Evolutionary conservation across 2,797 vertebrate genomes (phyloP).

Genomic region (Psittacula echo): DNA sequence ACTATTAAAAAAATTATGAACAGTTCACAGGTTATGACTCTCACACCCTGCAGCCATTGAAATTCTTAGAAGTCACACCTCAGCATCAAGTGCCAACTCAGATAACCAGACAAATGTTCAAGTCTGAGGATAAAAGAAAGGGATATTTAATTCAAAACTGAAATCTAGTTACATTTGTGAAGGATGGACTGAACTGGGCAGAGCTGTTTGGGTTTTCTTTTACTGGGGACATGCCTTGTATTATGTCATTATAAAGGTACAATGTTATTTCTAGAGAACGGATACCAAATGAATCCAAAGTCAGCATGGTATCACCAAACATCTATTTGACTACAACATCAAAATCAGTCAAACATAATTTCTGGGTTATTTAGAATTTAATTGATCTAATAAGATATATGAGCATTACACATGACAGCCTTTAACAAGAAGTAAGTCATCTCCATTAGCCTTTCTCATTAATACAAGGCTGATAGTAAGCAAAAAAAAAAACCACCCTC

Average conservation of each 20-base stretch:
- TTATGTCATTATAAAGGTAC: background rate
- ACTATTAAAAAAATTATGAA: slow-evolving; percentile 19
- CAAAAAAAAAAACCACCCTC: background rate
- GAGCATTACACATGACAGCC: background rate
- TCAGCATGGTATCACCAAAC: background rate
- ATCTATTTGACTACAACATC: background rate
- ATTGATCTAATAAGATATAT: background rate
- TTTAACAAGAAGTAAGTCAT: background rate
- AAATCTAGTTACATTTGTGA: background rate
- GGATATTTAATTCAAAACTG: background rate
- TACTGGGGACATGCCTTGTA: background rate
- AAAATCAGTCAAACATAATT: background rate
- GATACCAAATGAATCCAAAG: background rate
- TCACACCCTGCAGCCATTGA: background rate
- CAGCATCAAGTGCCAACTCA: background rate
- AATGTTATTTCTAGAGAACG: background rate
- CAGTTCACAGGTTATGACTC: slow-evolving; percentile 18
- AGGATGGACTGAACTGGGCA: background rate
- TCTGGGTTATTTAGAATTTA: background rate
- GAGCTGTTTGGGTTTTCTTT: background rate
- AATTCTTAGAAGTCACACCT: background rate
- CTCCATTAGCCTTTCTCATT: background rate
- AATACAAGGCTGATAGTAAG: background rate
- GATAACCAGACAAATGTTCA: background rate
- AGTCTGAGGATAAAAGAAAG: background rate